Conservation (phyloP, 2,797 vertebrate genomes). For the Tamandua tetradactyla region DNA sequence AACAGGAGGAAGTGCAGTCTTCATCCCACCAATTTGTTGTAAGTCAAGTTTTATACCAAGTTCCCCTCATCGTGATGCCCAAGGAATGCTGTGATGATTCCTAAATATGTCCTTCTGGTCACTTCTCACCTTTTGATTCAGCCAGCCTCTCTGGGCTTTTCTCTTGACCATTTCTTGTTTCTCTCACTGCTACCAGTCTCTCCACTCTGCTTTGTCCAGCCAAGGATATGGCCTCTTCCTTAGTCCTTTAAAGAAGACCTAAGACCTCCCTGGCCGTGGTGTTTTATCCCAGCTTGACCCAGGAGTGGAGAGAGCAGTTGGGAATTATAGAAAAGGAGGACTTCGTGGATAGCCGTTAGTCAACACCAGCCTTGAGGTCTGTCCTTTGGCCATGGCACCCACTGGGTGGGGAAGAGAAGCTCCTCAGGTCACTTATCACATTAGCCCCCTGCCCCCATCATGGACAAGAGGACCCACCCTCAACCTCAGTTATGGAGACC, state of each 20-base stretch:
- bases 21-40: not conserved
- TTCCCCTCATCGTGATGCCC: not conserved
- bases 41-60: too few species aligned
- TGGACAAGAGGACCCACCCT: not conserved
- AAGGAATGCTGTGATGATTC: not conserved
- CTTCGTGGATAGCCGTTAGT: not conserved
- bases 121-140: not conserved
- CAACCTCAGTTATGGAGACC: not conserved
- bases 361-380: not conserved
- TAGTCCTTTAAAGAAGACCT: not conserved
- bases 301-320: not conserved
- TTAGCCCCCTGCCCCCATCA: not conserved
- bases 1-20: too few species aligned
- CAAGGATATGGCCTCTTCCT: not conserved
- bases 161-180: not conserved
- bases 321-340: not conserved
- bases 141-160: not conserved
- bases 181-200: rapidly evolving
- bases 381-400: not conserved
- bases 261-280: not conserved
- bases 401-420: not conserved
- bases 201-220: not conserved
- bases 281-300: not conserved
- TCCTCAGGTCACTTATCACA: not conserved
- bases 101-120: not conserved